Evolutionary conservation across 2,113 vertebrate species (phyloP).

Genomic region (Echinops telfairi): DNA sequence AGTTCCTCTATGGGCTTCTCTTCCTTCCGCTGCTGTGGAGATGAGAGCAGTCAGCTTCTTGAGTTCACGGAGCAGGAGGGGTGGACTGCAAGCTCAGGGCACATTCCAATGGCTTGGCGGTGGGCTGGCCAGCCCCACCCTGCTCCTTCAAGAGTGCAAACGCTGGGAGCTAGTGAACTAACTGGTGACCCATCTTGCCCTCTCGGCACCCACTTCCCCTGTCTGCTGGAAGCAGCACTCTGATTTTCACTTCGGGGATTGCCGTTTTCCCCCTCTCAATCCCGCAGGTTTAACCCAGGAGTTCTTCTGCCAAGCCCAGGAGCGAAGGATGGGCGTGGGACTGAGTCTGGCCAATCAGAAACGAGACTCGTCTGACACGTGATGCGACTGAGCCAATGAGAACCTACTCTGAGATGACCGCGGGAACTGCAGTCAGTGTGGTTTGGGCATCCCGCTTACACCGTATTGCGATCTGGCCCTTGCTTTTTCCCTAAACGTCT

Average conservation of each 20-base stretch:
- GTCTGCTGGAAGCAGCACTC: background rate
- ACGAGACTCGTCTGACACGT: background rate
- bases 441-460: too few relatives aligned
- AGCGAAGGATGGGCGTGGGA: background rate
- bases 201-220: background rate
- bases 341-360: background rate
- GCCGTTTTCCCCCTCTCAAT: background rate
- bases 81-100: slow-evolving; percentile 11
- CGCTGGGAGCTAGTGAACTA: background rate
- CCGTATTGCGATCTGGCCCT: too few relatives aligned
- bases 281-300: background rate
- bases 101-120: background rate
- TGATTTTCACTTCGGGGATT: background rate
- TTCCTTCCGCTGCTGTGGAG: background rate
- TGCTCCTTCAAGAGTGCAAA: slow-evolving; percentile 49
- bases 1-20: background rate
- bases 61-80: background rate
- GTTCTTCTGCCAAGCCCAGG: background rate
- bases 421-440: background rate
- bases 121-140: background rate
- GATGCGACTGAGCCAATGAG: background rate
- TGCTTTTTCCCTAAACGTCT: too few relatives aligned
- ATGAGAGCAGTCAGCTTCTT: slow-evolving; percentile 13
- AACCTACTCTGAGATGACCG: background rate
- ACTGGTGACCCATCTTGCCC: background rate